Conservation (phyloP, 2,113 vertebrate genomes). For the Anser cygnoides region DNA sequence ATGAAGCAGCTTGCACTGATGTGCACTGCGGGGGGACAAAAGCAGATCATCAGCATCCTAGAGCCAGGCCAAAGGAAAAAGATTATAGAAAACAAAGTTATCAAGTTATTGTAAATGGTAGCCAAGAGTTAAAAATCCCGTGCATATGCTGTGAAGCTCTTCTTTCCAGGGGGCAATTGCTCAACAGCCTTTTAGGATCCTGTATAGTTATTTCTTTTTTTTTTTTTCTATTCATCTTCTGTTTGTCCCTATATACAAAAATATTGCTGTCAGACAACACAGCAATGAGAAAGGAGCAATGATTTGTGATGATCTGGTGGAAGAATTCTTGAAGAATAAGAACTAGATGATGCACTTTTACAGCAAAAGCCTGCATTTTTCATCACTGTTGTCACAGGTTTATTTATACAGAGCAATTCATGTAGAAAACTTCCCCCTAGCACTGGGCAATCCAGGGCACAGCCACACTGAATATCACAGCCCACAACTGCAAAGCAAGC, state of each 20-base stretch:
- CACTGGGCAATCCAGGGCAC: conserved; percentile 45
- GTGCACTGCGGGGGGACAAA: not conserved
- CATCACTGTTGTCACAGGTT: conserved; percentile 38
- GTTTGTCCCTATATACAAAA: not conserved
- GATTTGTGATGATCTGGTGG: conserved; percentile 41
- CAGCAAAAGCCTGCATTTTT: conserved; percentile 62
- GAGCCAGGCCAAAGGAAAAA: not conserved
- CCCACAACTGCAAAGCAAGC: conserved; percentile 9
- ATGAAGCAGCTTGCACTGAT: not conserved
- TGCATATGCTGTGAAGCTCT: not conserved
- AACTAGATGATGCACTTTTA: conserved; percentile 47
- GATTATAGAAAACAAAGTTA: not conserved
- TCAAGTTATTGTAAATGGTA: not conserved
- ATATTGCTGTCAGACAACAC: not conserved
- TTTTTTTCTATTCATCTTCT: not conserved
- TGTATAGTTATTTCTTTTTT: not conserved
- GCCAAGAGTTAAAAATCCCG: conserved; percentile 29
- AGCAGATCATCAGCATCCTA: not conserved
- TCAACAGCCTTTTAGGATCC: conserved; percentile 31
- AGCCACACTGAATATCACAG: conserved; percentile 13
- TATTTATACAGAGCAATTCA: conserved; percentile 64
- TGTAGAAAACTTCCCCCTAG: conserved; percentile 64
- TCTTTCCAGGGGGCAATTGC: conserved; percentile 23
- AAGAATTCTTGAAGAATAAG: conserved; percentile 46
- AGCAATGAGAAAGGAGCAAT: not conserved